Conservation (phyloP, 2,113 vertebrate species). For the Prinia subflava region DNA sequence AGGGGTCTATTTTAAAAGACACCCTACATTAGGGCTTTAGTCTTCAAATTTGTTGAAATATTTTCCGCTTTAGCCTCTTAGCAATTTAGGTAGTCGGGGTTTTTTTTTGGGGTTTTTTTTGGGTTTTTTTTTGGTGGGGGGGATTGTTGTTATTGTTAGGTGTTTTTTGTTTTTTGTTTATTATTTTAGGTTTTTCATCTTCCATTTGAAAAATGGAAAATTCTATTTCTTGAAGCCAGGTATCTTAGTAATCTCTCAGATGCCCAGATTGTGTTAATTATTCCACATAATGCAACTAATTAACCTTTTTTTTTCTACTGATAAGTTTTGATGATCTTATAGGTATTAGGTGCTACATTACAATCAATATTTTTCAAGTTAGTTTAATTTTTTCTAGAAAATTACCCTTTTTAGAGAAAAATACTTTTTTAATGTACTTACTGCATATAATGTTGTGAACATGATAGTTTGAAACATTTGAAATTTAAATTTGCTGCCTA, state of each 20-base stretch:
- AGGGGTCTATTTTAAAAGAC: not conserved
- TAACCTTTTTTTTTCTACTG: not conserved
- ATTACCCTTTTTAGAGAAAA: not conserved
- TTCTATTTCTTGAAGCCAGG: not conserved
- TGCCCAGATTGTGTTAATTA: not conserved
- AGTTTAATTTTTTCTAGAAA: not conserved
- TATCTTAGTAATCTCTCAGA: not conserved
- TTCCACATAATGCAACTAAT: not conserved
- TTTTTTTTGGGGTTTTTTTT: not conserved
- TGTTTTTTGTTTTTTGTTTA: rapidly evolving
- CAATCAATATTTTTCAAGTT: not conserved
- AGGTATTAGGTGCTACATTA: not conserved
- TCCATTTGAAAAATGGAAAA: not conserved
- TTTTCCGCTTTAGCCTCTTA: not conserved
- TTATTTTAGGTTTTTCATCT: not conserved
- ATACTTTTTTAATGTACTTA: not conserved
- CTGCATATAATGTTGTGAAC: not conserved
- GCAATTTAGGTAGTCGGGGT: not conserved
- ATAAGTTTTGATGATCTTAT: not conserved
- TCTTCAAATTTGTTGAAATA: not conserved
- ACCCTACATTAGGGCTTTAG: not conserved
- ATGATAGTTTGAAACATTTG: not conserved
- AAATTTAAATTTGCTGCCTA: not conserved
- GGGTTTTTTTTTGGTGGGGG: no score
- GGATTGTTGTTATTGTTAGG: not conserved